These are phyloP conservation scores for Busseola fusca DNA, from an alignment of 2,888 invertebrate genomes.

Conservation along the genomic window DNA sequence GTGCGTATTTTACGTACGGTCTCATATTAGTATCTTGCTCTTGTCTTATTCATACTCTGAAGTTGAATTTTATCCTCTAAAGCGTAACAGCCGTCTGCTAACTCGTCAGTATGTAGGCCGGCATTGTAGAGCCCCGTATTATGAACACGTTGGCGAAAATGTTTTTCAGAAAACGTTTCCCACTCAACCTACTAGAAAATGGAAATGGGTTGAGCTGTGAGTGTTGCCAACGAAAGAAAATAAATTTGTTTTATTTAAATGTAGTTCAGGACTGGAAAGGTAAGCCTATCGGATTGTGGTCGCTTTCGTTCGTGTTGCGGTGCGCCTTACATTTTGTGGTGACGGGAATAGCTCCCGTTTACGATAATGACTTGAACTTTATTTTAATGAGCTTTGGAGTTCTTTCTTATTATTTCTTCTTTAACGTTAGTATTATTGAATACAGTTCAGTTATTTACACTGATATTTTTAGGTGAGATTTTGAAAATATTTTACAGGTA, in stretches of 20 bases:
- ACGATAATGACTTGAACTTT: constrained; percentile 25
- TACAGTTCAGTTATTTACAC: not conserved
- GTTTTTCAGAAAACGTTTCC: constrained; percentile 51
- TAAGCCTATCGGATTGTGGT: constrained; percentile 35
- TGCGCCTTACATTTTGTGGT: constrained; percentile 25
- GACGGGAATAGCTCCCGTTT: constrained; percentile 15
- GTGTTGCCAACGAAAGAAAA: constrained; percentile 41
- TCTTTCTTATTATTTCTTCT: not conserved
- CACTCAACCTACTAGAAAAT: constrained; percentile 50
- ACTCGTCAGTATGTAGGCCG: constrained; percentile 31
- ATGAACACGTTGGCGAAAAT: constrained; percentile 49
- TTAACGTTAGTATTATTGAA: not conserved
- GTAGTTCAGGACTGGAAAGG: constrained; percentile 33
- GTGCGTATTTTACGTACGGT: too few species aligned
- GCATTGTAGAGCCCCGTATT: constrained; percentile 44
- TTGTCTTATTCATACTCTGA: constrained; percentile 31
- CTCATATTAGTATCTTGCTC: too few species aligned
- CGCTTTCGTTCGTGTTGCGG: constrained; percentile 34
- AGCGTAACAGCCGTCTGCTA: constrained; percentile 35
- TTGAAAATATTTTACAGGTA: not conserved
- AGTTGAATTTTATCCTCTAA: constrained; percentile 39
- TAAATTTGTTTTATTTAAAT: constrained; percentile 56
- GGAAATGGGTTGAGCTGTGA: constrained; percentile 47
- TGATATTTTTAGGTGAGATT: not conserved
- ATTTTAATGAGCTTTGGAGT: constrained; percentile 33